Evolutionary conservation across 1,140 invertebrate genomes (phyloP).

Genomic region (Paraescarpia echinospica): DNA sequence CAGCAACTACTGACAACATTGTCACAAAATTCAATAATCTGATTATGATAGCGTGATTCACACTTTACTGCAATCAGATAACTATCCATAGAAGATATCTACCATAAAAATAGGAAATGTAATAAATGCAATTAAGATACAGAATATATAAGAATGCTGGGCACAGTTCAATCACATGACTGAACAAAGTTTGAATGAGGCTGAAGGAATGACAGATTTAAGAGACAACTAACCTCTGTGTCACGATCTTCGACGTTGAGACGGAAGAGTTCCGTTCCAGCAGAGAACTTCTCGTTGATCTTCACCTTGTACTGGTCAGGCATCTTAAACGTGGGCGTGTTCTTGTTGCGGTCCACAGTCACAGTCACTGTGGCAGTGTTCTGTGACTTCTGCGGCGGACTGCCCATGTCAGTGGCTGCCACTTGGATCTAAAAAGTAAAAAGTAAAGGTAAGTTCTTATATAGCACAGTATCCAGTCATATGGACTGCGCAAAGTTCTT

Average conservation of each 20-base stretch:
- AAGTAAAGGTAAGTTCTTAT: no score
- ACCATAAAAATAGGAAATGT: not conserved
- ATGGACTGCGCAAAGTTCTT: no score
- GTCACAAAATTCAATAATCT: no score
- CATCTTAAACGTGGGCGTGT: conserved; percentile 41
- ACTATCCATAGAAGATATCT: not conserved
- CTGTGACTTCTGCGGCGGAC: conserved; percentile 27
- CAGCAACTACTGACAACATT: no score
- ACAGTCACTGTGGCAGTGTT: conserved; percentile 35
- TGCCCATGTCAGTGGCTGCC: conserved; percentile 35
- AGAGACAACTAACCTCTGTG: conserved; percentile 35
- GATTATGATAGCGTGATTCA: no score
- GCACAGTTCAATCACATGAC: no score
- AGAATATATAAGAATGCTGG: not conserved
- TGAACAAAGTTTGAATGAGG: not conserved
- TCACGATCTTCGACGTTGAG: conserved; percentile 40
- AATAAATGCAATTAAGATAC: not conserved
- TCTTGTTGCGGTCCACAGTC: conserved; percentile 37
- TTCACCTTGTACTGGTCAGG: conserved; percentile 28
- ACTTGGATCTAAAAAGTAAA: conserved; percentile 37
- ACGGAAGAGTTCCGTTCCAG: conserved; percentile 32
- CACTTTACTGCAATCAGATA: no score
- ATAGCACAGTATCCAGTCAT: not conserved
- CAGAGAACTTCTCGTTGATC: conserved; percentile 34
- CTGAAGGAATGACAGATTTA: not conserved